These are phyloP conservation scores for Drosophila algonquin DNA, from an alignment of 2,888 invertebrate species.

Conservation along the genomic window DNA sequence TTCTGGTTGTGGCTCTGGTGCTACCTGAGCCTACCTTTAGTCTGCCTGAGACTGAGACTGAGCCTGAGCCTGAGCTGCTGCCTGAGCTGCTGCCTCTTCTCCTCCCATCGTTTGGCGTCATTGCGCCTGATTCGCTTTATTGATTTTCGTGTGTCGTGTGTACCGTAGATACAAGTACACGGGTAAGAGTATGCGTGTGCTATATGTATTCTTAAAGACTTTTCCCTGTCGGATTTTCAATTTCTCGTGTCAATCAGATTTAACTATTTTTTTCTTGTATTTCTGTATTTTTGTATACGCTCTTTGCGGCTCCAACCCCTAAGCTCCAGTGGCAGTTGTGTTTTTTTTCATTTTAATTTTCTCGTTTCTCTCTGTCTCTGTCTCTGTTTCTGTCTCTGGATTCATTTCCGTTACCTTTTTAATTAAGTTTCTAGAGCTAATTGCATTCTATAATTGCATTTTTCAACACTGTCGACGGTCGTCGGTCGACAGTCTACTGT, in stretches of 20 bases:
- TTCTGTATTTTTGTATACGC: not conserved
- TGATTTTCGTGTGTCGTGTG: conserved; percentile 50
- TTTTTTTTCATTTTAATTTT: conserved; percentile 2
- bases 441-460: conserved; percentile 76
- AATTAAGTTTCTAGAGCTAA: conserved; percentile 67
- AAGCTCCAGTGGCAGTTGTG: not conserved
- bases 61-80: not conserved
- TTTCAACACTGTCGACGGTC: conserved; percentile 56
- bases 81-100: not conserved
- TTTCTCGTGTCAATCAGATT: conserved; percentile 60
- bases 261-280: conserved; percentile 8
- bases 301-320: not conserved
- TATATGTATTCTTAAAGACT: conserved; percentile 30
- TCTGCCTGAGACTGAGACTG: not conserved
- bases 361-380: not conserved
- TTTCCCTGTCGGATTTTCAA: conserved; percentile 53
- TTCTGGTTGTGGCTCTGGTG: not conserved
- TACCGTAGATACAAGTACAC: conserved; percentile 10
- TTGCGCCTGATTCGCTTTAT: conserved; percentile 46
- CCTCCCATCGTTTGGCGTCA: conserved; percentile 33
- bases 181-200: not conserved
- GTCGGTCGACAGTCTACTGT: not conserved
- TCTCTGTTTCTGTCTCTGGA: not conserved
- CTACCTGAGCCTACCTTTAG: conserved; percentile 40
- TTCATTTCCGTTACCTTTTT: conserved; percentile 67